Percentiles rank a stretch among this genome's conserved stretches.
phyloP scores from a whole-genome alignment of 2,797 vertebrate species.

The Smutsia gigantea region DNA sequence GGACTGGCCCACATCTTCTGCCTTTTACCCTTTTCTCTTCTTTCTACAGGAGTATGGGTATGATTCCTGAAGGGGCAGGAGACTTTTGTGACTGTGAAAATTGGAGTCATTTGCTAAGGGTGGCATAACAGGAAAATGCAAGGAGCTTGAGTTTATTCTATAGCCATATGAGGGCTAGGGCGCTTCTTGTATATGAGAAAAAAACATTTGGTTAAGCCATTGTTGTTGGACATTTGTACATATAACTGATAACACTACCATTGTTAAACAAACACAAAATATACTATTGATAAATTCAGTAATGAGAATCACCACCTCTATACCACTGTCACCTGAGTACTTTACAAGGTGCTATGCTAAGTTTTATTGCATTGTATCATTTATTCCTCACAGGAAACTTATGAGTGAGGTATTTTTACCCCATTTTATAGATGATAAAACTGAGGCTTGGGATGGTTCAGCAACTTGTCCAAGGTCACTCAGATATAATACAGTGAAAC shows the following conservation, averaged over 20 bases:
- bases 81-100: not conserved
- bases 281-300: not conserved
- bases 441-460: not conserved
- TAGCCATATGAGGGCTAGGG: not conserved
- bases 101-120: not conserved
- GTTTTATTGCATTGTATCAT: not conserved
- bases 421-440: not conserved
- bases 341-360: not conserved
- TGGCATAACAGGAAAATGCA: not conserved
- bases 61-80: not conserved
- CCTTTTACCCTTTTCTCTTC: not conserved
- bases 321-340: no score
- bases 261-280: not conserved
- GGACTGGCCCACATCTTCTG: not conserved
- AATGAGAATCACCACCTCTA: not conserved
- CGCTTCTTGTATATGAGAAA: not conserved
- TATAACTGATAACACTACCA: not conserved
- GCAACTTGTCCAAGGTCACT: not conserved
- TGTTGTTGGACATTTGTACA: not conserved
- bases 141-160: not conserved
- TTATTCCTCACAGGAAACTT: not conserved
- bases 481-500: not conserved
- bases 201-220: not conserved
- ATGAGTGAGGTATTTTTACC: not conserved
- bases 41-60: not conserved